Evolutionary conservation across 2,797 vertebrate species (phyloP).

Genomic region (Calcarius lapponicus): DNA sequence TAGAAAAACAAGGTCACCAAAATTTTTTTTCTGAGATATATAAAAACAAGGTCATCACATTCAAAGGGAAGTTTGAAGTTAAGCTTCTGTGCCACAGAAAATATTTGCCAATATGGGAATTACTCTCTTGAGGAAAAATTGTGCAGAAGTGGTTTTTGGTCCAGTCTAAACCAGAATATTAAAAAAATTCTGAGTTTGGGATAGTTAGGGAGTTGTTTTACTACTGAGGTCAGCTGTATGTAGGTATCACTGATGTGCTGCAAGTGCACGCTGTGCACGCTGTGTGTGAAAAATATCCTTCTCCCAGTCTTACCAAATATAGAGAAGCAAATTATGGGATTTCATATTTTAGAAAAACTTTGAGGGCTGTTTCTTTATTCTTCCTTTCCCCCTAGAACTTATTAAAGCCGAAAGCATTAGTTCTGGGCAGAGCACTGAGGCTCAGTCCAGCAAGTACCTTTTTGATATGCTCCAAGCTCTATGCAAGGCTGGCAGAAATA

Average conservation of each 20-base stretch:
- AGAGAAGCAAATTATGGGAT: not conserved
- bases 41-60: not conserved
- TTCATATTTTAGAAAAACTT: not conserved
- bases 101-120: not conserved
- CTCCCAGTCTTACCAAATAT: not conserved
- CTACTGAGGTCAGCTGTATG: not conserved
- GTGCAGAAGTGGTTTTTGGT: not conserved
- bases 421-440: not conserved
- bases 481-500: not conserved
- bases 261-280: not conserved
- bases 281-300: not conserved
- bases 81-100: not conserved
- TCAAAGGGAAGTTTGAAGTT: not conserved
- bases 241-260: rapidly evolving
- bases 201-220: not conserved
- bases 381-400: not conserved
- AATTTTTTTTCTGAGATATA: not conserved
- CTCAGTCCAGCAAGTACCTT: not conserved
- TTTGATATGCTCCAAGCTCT: not conserved
- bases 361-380: not conserved
- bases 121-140: not conserved
- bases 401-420: not conserved
- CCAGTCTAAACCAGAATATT: not conserved
- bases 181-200: not conserved
- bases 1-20: not conserved